Percentiles rank a stretch among this genome's conserved stretches.
phyloP scores from a whole-genome alignment of 2,888 invertebrate species.

The Synanthedon formicaeformis region DNA sequence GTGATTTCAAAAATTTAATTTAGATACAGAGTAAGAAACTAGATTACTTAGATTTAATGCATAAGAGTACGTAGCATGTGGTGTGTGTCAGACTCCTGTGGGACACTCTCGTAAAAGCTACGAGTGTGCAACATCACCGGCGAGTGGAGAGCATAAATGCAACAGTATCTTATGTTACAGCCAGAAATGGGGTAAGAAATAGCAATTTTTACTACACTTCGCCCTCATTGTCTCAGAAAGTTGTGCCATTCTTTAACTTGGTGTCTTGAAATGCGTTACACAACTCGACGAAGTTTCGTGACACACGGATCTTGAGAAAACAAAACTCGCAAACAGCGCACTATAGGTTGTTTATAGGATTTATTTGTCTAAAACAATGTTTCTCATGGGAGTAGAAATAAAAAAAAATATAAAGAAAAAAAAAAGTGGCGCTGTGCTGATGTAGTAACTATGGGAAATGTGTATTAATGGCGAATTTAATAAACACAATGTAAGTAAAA shows the following conservation, averaged over 20 bases:
- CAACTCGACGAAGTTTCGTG: neutral
- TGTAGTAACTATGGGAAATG: no score
- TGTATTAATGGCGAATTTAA: no score
- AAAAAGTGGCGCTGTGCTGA: no score
- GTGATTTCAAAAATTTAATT: no score
- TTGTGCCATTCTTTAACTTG: conserved; percentile 7
- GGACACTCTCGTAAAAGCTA: conserved; percentile 1
- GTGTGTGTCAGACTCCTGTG: neutral
- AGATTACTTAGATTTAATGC: no score
- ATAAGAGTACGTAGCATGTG: no score
- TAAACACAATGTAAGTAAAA: no score
- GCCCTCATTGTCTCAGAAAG: conserved; percentile 6
- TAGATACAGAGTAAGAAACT: no score
- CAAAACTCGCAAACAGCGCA: neutral
- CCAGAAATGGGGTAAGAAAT: conserved; percentile 7
- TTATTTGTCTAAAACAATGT: no score
- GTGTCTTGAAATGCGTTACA: conserved; percentile 4
- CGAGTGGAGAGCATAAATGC: conserved; percentile 7
- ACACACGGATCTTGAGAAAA: neutral
- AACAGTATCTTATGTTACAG: conserved; percentile 6
- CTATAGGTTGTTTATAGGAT: no score
- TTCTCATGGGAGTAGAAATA: no score
- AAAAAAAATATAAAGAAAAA: no score
- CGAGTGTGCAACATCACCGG: conserved; percentile 5
- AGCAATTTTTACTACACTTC: conserved; percentile 6